A percentile compares a stretch with the other conserved stretches of the same genome.
Conservation (phyloP, 2,888 invertebrate genomes). For the Peribatodes rhomboidaria region DNA sequence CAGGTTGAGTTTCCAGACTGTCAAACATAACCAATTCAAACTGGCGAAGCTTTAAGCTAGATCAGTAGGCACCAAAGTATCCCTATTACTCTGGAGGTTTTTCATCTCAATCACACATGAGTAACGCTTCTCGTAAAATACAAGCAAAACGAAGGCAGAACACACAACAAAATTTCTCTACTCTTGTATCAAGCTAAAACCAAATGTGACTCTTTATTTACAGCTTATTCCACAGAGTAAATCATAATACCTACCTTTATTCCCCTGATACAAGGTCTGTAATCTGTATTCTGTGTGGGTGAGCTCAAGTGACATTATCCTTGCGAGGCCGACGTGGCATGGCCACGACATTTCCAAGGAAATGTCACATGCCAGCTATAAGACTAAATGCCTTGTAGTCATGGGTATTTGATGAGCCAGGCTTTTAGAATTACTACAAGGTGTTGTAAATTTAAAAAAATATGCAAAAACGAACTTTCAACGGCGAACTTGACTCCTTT, state of each 20-base stretch:
- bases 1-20: too few relatives aligned
- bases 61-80: too few relatives aligned
- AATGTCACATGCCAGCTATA: conserved; percentile 55
- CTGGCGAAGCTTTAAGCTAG: too few relatives aligned
- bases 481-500: too few relatives aligned
- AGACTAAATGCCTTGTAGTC: conserved; percentile 38
- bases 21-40: too few relatives aligned
- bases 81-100: too few relatives aligned
- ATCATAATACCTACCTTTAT: not conserved
- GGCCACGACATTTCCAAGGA: conserved; percentile 56
- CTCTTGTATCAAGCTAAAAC: not conserved
- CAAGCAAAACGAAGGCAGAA: too few relatives aligned
- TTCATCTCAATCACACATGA: too few relatives aligned
- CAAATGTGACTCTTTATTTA: conserved; percentile 6
- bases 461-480: too few relatives aligned
- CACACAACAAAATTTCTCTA: not conserved
- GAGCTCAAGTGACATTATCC: conserved; percentile 58
- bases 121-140: too few relatives aligned
- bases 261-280: not conserved
- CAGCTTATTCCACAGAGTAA: not conserved
- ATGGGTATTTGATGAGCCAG: not conserved
- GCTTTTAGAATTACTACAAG: not conserved
- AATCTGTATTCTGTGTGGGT: conserved; percentile 39
- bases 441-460: too few relatives aligned
- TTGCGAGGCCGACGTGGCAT: conserved; percentile 37